Conservation (phyloP, 2,797 vertebrate species). For the Otolemur crassicaudatus region DNA sequence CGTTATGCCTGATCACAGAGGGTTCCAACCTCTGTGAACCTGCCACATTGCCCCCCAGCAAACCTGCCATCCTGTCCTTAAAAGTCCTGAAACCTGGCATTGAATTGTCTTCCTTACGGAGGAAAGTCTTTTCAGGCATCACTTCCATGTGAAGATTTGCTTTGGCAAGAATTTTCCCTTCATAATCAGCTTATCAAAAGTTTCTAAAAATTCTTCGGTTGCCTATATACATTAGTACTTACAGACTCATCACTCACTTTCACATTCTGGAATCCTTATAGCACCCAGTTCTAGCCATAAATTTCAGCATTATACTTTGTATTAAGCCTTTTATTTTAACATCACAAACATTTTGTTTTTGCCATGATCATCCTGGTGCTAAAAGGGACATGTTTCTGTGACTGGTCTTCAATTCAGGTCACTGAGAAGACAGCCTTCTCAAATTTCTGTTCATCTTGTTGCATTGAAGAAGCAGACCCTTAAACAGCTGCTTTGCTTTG, state of each 20-base stretch:
- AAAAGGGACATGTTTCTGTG: background rate
- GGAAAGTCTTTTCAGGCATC: background rate
- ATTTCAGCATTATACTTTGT: background rate
- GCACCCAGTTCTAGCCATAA: background rate
- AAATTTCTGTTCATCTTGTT: background rate
- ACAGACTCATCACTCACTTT: background rate
- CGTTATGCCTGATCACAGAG: background rate
- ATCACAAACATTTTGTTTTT: background rate
- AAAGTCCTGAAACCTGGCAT: background rate
- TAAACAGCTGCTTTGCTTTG: background rate
- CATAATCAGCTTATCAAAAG: background rate
- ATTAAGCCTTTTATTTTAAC: background rate
- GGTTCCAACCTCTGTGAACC: background rate
- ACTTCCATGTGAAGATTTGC: background rate
- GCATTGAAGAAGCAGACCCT: background rate
- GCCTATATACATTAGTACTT: background rate
- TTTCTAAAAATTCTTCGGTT: background rate
- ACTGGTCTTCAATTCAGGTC: background rate
- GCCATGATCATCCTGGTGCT: background rate
- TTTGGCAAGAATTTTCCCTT: background rate
- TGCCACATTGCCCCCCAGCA: background rate
- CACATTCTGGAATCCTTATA: background rate
- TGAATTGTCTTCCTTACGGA: background rate
- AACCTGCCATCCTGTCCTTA: background rate
- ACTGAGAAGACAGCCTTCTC: background rate